These are phyloP conservation scores for Drosophila tripunctata DNA, from an alignment of 2,888 invertebrate genomes.

Conservation along the genomic window DNA sequence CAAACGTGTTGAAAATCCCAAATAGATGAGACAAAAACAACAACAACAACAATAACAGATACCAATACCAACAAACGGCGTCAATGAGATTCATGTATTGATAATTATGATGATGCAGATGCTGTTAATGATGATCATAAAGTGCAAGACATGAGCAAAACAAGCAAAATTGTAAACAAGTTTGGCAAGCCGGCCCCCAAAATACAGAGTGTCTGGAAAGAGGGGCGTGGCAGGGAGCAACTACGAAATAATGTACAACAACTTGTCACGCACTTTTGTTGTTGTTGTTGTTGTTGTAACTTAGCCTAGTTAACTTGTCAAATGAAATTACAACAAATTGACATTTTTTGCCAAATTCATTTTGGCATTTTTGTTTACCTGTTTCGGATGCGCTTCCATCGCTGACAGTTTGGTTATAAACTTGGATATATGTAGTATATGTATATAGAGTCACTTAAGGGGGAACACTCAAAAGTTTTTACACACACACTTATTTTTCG, in stretches of 20 bases:
- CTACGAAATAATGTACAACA: slow-evolving; percentile 53
- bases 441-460: slow-evolving; percentile 28
- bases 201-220: neutral
- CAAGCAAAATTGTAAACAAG: slow-evolving; percentile 70
- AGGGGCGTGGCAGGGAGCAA: slow-evolving; percentile 50
- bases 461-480: slow-evolving; percentile 36
- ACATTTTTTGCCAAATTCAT: slow-evolving; percentile 50
- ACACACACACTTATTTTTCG: slow-evolving; percentile 5
- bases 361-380: slow-evolving; percentile 68
- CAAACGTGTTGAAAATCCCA: slow-evolving; percentile 10
- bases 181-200: slow-evolving; percentile 43
- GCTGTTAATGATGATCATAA: slow-evolving; percentile 33
- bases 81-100: neutral
- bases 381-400: slow-evolving; percentile 77
- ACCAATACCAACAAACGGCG: neutral
- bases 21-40: slow-evolving; percentile 10
- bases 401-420: slow-evolving; percentile 27
- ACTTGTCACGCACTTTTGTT: slow-evolving; percentile 70
- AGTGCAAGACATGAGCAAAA: slow-evolving; percentile 29
- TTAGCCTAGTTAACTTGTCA: slow-evolving; percentile 70
- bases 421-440: slow-evolving; percentile 15
- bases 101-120: slow-evolving; percentile 19
- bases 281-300: slow-evolving; percentile 50
- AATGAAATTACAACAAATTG: slow-evolving; percentile 35
- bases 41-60: neutral